These are phyloP conservation scores for Blomia tropicalis DNA, from an alignment of 2,888 invertebrate genomes.

Conservation along the genomic window DNA sequence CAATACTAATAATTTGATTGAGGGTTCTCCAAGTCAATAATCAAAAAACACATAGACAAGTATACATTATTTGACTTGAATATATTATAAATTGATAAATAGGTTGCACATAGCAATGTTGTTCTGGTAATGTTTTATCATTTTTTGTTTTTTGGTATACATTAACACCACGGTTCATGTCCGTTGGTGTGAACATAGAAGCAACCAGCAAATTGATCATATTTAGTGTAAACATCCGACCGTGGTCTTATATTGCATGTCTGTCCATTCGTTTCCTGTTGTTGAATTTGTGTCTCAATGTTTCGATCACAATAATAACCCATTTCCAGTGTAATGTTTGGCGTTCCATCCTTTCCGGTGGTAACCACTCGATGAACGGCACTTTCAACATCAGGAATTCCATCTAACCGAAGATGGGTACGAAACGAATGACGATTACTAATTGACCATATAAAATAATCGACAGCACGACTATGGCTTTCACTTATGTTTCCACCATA, in stretches of 20 bases:
- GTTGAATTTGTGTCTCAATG: background rate
- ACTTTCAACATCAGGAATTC: slow-evolving; percentile 1
- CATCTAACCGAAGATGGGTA: slow-evolving; percentile 7
- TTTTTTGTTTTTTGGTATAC: too few species aligned
- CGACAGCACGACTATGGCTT: slow-evolving; percentile 16
- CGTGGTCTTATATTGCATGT: background rate
- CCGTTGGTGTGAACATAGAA: slow-evolving; percentile 8
- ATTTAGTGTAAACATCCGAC: background rate
- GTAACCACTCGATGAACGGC: slow-evolving; percentile 9
- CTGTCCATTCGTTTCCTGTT: background rate
- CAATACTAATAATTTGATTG: too few species aligned
- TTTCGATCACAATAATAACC: slow-evolving; percentile 13
- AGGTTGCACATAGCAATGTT: too few species aligned
- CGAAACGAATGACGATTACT: background rate
- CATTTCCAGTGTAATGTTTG: slow-evolving; percentile 8
- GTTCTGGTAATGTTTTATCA: too few species aligned
- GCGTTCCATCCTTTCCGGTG: background rate
- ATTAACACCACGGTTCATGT: background rate
- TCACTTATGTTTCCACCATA: slow-evolving; percentile 12
- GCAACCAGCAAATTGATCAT: background rate
- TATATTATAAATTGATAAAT: too few species aligned
- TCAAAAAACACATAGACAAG: too few species aligned
- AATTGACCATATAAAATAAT: slow-evolving; percentile 18
- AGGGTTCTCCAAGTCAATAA: too few species aligned
- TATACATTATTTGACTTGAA: too few species aligned